Conservation (phyloP, 2,888 invertebrate species). For the Exocentrus adspersus region DNA sequence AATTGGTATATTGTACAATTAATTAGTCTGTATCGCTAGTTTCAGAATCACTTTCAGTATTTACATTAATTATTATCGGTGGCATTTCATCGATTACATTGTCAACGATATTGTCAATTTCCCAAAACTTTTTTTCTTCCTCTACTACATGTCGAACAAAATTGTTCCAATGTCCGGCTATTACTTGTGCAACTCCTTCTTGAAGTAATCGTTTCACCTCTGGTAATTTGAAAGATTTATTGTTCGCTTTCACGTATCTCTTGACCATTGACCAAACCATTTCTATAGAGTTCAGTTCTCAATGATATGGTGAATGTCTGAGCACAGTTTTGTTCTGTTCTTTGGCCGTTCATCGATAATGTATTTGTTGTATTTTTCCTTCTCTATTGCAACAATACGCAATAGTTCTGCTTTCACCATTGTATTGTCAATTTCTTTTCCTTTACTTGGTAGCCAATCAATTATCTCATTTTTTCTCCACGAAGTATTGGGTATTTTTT, state of each 20-base stretch:
- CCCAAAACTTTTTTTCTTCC: not conserved
- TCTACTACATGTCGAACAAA: not conserved
- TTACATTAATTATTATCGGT: not conserved
- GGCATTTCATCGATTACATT: not conserved
- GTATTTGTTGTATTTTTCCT: not conserved
- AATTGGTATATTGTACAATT: no score
- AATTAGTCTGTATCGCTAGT: not conserved
- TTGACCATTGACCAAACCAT: not conserved
- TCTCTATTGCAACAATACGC: not conserved
- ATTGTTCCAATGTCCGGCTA: slow-evolving; percentile 1
- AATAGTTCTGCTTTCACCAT: not conserved
- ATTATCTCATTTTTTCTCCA: not conserved
- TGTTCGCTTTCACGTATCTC: not conserved
- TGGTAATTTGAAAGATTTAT: slow-evolving; percentile 1
- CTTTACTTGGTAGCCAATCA: not conserved
- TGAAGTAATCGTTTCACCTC: not conserved
- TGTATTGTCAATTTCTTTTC: not conserved
- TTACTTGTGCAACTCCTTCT: not conserved
- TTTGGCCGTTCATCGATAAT: not conserved
- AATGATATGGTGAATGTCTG: not conserved
- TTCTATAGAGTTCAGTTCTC: not conserved
- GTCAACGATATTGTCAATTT: not conserved
- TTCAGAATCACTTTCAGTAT: not conserved
- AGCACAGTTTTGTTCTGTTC: not conserved
- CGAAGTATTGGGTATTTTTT: not conserved